Conservation (phyloP, 2,888 invertebrate species). For the Agrochola lota region DNA sequence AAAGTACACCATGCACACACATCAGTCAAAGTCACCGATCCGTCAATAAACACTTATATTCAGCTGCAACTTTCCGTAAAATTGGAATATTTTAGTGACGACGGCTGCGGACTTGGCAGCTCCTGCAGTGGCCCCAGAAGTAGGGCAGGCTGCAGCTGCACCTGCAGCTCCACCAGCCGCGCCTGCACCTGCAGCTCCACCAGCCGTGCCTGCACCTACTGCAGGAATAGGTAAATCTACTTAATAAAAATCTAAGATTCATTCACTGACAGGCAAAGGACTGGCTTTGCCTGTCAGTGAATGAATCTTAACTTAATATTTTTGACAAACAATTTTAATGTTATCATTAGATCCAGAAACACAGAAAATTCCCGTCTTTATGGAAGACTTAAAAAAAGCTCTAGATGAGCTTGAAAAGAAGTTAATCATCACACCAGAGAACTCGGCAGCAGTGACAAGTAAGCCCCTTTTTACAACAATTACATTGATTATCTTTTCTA, state of each 20-base stretch:
- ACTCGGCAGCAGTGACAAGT: not conserved
- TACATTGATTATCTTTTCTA: not conserved
- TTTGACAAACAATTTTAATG: not conserved
- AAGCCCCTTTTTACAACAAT: not conserved
- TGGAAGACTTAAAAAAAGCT: conserved; percentile 79
- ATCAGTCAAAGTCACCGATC: not conserved
- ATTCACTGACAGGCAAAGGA: not conserved
- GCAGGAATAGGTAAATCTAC: not conserved
- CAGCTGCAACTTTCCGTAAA: not conserved
- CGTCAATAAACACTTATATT: not conserved
- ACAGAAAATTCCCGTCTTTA: conserved; percentile 70
- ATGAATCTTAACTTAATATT: too few relatives aligned
- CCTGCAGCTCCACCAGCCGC: not conserved
- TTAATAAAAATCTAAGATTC: not conserved
- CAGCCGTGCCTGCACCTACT: not conserved
- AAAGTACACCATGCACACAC: not conserved
- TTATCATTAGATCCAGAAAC: not conserved
- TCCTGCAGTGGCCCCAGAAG: not conserved
- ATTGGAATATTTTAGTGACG: not conserved
- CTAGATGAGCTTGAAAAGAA: conserved; percentile 74
- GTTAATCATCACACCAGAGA: not conserved
- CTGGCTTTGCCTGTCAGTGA: too few relatives aligned
- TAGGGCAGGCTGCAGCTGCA: not conserved
- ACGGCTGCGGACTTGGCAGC: accelerated
- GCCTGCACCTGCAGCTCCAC: not conserved